Conservation (phyloP, 1,140 invertebrate species). For the Calephelis nemesis region DNA sequence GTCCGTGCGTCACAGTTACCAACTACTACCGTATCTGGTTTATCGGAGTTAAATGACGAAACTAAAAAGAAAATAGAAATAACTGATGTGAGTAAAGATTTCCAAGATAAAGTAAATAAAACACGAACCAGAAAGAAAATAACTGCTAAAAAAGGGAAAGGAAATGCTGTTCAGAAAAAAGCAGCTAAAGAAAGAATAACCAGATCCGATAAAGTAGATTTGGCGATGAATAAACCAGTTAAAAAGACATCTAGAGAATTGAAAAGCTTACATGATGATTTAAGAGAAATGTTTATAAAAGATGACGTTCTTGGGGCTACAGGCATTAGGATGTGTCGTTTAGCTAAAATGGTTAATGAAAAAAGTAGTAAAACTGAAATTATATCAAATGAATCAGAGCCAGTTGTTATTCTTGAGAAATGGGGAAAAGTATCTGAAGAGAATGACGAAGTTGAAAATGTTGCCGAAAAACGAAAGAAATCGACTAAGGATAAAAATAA, state of each 20-base stretch:
- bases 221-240: conserved; percentile 33
- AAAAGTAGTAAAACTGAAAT: conserved; percentile 34
- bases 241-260: conserved; percentile 75
- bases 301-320: conserved; percentile 79
- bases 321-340: conserved; percentile 79
- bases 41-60: no score
- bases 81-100: no score
- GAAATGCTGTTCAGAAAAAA: conserved; percentile 28
- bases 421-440: conserved; percentile 36
- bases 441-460: conserved; percentile 33
- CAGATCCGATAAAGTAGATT: conserved; percentile 33
- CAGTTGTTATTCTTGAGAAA: conserved; percentile 51
- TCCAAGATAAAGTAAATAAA: not conserved
- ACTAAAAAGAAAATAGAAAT: no score
- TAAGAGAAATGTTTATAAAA: conserved; percentile 84
- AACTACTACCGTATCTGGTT: no score
- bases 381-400: conserved; percentile 34
- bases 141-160: conserved; percentile 37
- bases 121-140: conserved; percentile 19
- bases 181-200: conserved; percentile 35
- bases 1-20: no score
- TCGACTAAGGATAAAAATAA: conserved; percentile 45
- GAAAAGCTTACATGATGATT: conserved; percentile 83
- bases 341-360: conserved; percentile 63
- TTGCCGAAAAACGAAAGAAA: conserved; percentile 34